Evolutionary conservation across 2,888 invertebrate species (phyloP).

Genomic region (Tiliacea citrago): DNA sequence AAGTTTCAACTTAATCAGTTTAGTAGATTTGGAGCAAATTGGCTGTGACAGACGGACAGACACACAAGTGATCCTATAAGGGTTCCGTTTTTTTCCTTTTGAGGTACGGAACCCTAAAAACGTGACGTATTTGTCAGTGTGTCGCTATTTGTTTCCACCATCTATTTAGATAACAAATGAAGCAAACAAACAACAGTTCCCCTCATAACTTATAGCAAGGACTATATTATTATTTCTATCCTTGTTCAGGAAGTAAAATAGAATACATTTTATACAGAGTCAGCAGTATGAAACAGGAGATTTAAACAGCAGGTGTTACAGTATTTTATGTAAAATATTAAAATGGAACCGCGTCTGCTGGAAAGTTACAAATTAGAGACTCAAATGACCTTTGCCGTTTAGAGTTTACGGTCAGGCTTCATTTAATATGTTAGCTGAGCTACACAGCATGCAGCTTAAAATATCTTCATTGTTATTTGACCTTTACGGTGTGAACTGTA

Average conservation of each 20-base stretch:
- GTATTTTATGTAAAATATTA: conserved; percentile 84
- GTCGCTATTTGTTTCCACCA: not conserved
- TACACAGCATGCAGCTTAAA: conserved; percentile 12
- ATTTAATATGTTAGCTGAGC: conserved; percentile 41
- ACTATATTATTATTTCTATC: conserved; percentile 57
- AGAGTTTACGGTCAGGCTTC: conserved; percentile 68
- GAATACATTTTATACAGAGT: conserved; percentile 71
- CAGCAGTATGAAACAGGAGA: conserved; percentile 76
- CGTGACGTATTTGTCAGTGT: not conserved
- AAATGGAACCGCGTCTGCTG: conserved; percentile 74
- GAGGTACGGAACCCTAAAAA: not conserved
- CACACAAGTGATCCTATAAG: too few species aligned
- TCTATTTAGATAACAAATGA: conserved; percentile 27
- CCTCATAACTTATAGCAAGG: conserved; percentile 36
- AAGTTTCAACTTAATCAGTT: too few species aligned
- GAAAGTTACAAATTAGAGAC: conserved; percentile 80
- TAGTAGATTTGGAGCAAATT: too few species aligned
- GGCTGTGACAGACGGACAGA: too few species aligned
- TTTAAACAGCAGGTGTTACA: conserved; percentile 82
- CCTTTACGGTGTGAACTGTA: not conserved
- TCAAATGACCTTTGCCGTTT: conserved; percentile 77
- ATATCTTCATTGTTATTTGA: conserved; percentile 34
- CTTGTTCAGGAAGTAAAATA: conserved; percentile 63
- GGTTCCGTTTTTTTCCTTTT: too few species aligned
- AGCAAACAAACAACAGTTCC: conserved; percentile 25